Evolutionary conservation across 2,113 vertebrate genomes (phyloP).

Genomic region (Eubucco bourcierii): DNA sequence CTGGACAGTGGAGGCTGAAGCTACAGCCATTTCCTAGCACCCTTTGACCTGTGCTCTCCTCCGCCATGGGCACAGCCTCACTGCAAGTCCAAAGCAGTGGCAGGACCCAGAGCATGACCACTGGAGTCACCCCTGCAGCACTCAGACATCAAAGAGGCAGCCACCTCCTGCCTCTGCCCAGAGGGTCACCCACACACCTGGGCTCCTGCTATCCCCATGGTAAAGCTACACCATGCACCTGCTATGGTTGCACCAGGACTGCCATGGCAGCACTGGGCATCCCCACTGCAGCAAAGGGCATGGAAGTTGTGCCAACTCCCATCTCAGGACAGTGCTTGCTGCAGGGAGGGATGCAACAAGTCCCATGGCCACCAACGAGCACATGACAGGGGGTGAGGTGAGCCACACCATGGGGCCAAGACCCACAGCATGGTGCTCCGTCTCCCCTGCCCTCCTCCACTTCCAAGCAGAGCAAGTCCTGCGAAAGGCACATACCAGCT

Average conservation of each 20-base stretch:
- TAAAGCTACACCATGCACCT: not conserved
- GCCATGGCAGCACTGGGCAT: no score
- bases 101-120: accelerated
- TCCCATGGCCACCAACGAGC: accelerated
- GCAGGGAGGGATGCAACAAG: not conserved
- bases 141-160: not conserved
- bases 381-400: not conserved
- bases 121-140: accelerated
- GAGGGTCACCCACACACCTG: not conserved
- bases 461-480: not conserved
- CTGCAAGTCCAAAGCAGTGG: not conserved
- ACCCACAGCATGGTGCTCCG: not conserved
- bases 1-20: not conserved
- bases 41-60: not conserved
- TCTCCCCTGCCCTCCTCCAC: not conserved
- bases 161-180: not conserved
- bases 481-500: conserved; percentile 83
- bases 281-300: not conserved
- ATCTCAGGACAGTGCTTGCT: not conserved
- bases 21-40: not conserved
- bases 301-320: not conserved
- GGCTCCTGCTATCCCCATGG: not conserved
- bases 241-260: not conserved
- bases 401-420: accelerated
- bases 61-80: not conserved